Evolutionary conservation across 92 coral and sea anemone species (phyloP), one percentile per base, ranked within the genome.

Genomic region (Virgularia gustaviana): DNA sequence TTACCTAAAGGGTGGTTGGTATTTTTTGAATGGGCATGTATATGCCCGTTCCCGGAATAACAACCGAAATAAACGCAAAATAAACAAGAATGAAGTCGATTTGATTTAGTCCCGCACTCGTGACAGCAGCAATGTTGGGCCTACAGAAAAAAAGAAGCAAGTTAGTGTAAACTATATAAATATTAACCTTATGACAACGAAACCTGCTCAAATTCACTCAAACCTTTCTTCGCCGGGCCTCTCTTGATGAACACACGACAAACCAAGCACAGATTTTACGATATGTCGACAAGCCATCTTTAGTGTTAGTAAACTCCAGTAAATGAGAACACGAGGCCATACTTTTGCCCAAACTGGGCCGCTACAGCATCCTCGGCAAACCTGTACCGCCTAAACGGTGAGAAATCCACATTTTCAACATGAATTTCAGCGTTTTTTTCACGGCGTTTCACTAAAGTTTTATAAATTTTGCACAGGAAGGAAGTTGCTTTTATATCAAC

Each of bases 11-110:
- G 79, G 68, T 94, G 99, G 58, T 96, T 95, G 6, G 88, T 85
- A 31, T 83, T 67, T 44, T 86, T 81, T 42, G 99, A 94, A 78
- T 94, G 99, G 51, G 80, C 86, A 71, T 94, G 99, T 8, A 94
- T 94, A 57, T 94, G 99, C 82, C 89, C 88, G 83, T 86, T 80
- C 43, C 99, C 99, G 64, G 90, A 82, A 37, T 94, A 94, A 65
- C 99, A 94, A 47, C 99, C 99, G 42, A 94, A 94, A 77, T 94
- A 94, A 66, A 94, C 90, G 86, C 99, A 94, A 33, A 66, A 85
- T 52, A 94, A 74, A 83, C 96, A 94, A 41, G 99, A 87, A 63
- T 94, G 99, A 29, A 94, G 85, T 9, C 99, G 94, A 62, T 89
- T 77, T 2, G 99, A 94, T 65, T 77, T 67, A 2, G 99, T 94